Evolutionary conservation across 2,888 invertebrate genomes (phyloP).

Genomic region (Caenorhabditis angaria): DNA sequence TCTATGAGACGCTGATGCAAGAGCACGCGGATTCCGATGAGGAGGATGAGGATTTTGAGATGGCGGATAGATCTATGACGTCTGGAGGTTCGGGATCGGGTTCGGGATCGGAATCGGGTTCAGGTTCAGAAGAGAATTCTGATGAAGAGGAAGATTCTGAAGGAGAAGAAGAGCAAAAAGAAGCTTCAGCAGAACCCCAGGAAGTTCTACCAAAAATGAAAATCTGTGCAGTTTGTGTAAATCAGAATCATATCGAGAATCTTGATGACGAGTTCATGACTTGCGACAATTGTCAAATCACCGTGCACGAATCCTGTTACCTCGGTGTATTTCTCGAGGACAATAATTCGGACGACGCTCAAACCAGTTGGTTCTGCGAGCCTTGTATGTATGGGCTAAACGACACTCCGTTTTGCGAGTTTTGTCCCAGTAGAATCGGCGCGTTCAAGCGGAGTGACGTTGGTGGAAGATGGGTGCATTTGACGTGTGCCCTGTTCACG

Average conservation of each 20-base stretch:
- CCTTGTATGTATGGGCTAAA: conserved; percentile 78
- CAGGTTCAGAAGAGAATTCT: not conserved
- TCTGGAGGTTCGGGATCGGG: conserved; percentile 15
- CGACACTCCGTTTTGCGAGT: conserved; percentile 86
- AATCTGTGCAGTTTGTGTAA: conserved; percentile 63
- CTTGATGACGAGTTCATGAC: conserved; percentile 55
- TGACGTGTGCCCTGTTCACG: conserved; percentile 95
- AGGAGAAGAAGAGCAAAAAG: conserved; percentile 34
- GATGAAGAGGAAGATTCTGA: conserved; percentile 11
- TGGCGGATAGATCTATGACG: conserved; percentile 9
- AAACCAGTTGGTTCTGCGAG: conserved; percentile 99
- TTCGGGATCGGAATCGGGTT: not conserved
- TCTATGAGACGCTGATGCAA: conserved; percentile 30
- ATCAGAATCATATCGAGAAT: conserved; percentile 28
- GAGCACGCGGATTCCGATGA: conserved; percentile 58
- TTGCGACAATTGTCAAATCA: conserved; percentile 67
- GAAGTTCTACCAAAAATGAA: not conserved
- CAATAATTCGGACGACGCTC: not conserved
- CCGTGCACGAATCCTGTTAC: conserved; percentile 71
- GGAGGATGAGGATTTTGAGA: conserved; percentile 67
- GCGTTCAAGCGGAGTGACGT: conserved; percentile 84
- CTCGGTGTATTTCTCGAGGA: conserved; percentile 14
- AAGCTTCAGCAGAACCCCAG: conserved; percentile 3
- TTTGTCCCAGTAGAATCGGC: conserved; percentile 90
- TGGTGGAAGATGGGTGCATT: conserved; percentile 84